Evolutionary conservation across 1,140 invertebrate species (phyloP), one percentile per base, ranked within the genome.

Genomic region (Lasioglossum albipes): DNA sequence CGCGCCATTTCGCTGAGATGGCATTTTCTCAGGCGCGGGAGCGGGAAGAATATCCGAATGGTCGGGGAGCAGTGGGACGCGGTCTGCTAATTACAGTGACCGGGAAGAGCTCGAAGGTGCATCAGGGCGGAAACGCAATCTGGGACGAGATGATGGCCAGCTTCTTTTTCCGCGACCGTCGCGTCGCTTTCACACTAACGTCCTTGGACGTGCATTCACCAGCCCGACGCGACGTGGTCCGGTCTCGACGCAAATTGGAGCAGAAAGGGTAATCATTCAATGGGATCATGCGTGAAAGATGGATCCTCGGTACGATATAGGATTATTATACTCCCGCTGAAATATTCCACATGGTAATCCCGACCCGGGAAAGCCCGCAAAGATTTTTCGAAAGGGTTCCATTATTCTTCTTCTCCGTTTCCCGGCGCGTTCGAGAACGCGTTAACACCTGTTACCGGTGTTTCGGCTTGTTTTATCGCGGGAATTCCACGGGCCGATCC

Each of bases 61-160:
- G 18, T 0, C n/a, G 2, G 13, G 42, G 13, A 27, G 36, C 76
- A 9, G 13, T 16, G 54, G 12, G n/a, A 18, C 20, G 52, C 7
- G 13, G 45, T 22, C 61, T 64, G 72, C 82, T 85, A 84, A 85
- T 85, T 85, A 85, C 77, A 62, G 70, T 57, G 52, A 71, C 57
- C 83, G 22, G 72, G 62, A 69, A 49, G 69, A 49, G 54, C 49
- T 80, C 69, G 82, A 70, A 45, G 59, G 69, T 76, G 61, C 67
- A 70, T 65, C 78, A 68, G 22, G 49, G 73, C 45, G 57, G 69
- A 84, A 75, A 70, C 31, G 84, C 73, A 84, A 85, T 85, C 82
- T 84, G 64, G 73, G 75, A 65, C 78, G 59, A 57, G 73, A 84
- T 76, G 82, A 84, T 79, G 74, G 62, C 64, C 36, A 62, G 66